Conservation (phyloP, 2,888 invertebrate genomes). For the Lottia scabra region DNA sequence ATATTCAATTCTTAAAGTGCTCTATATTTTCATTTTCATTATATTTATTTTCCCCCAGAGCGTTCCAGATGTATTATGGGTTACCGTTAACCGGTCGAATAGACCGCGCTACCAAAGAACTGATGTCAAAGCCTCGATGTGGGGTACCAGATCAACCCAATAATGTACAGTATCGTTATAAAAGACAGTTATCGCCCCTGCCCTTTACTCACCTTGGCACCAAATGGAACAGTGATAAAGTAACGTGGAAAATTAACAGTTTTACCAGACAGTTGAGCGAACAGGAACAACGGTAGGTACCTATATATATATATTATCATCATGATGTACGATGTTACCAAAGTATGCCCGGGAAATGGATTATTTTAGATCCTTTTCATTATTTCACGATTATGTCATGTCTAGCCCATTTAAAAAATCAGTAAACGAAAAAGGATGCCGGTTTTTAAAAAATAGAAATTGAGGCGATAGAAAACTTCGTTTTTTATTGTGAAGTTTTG, state of each 20-base stretch:
- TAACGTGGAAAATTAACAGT: constrained; percentile 52
- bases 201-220: constrained; percentile 38
- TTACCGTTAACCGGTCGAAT: constrained; percentile 55
- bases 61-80: constrained; percentile 60
- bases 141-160: constrained; percentile 58
- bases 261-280: constrained; percentile 44
- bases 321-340: no score
- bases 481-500: no score
- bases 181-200: constrained; percentile 12
- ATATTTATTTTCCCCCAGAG: constrained; percentile 32
- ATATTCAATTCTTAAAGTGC: no score
- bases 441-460: no score
- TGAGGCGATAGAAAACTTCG: no score
- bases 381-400: no score
- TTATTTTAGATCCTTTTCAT: no score
- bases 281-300: constrained; percentile 30
- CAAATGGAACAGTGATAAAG: constrained; percentile 52
- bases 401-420: no score
- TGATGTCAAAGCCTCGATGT: constrained; percentile 62
- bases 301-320: no score
- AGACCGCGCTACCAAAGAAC: constrained; percentile 46
- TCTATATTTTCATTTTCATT: no score
- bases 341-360: no score
- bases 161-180: constrained; percentile 23
- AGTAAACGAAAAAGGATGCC: no score